phyloP scores from a whole-genome alignment of 1,140 invertebrate species.

The Caenorhabditis latens region DNA sequence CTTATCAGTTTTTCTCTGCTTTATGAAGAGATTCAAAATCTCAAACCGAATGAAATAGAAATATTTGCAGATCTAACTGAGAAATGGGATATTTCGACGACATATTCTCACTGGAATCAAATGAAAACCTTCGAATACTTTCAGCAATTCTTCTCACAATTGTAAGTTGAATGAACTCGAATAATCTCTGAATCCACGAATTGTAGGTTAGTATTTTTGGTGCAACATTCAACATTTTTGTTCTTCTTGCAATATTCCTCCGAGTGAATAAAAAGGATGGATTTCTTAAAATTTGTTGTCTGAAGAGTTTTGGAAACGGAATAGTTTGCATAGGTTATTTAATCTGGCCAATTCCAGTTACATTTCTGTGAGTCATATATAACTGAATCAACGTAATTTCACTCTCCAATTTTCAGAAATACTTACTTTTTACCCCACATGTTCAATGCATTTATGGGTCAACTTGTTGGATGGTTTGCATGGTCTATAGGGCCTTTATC shows the following conservation, averaged over 20 bases:
- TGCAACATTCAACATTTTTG: constrained; percentile 12
- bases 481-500: constrained; percentile 22
- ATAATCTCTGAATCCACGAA: background rate
- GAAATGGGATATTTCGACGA: background rate
- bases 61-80: background rate
- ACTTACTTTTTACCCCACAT: constrained; percentile 8
- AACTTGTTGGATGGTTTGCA: constrained; percentile 22
- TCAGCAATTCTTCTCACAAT: background rate
- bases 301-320: constrained; percentile 29
- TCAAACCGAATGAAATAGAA: too few relatives aligned
- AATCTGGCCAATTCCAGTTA: constrained; percentile 9
- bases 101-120: constrained; percentile 2
- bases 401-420: constrained; percentile 5
- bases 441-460: constrained; percentile 35
- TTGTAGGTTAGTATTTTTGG: background rate
- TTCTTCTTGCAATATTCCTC: background rate
- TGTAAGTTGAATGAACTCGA: background rate
- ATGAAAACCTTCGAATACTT: background rate
- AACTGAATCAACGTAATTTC: background rate
- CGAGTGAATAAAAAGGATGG: constrained; percentile 8
- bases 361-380: constrained; percentile 9
- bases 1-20: background rate
- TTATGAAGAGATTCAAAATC: background rate
- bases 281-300: constrained; percentile 29
- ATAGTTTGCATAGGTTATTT: constrained; percentile 32